phyloP scores from a whole-genome alignment of 2,888 invertebrate genomes.

The Microctonus aethiopoides region DNA sequence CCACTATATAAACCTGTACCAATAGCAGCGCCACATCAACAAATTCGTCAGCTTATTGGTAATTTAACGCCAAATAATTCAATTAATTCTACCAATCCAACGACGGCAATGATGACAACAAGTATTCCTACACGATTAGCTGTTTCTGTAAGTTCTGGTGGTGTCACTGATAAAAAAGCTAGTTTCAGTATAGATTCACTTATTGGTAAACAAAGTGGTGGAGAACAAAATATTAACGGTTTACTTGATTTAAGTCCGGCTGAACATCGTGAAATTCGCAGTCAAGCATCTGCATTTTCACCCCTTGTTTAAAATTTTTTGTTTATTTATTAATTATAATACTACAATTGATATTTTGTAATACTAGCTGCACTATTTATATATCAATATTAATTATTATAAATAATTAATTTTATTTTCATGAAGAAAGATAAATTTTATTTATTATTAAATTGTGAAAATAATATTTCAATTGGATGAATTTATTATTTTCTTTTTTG shows the following conservation, averaged over 20 bases:
- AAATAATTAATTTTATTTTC: too few relatives aligned
- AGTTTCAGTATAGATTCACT: conserved; percentile 72
- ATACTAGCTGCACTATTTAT: too few relatives aligned
- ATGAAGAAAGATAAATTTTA: too few relatives aligned
- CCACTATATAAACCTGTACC: conserved; percentile 66
- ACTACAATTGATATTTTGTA: too few relatives aligned
- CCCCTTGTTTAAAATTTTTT: conserved; percentile 69
- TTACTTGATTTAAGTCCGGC: conserved; percentile 63
- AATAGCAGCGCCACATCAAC: conserved; percentile 63
- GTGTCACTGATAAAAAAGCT: conserved; percentile 58
- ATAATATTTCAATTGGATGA: not conserved
- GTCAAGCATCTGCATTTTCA: conserved; percentile 77
- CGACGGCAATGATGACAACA: conserved; percentile 48
- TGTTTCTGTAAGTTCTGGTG: conserved; percentile 14
- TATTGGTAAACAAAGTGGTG: conserved; percentile 67
- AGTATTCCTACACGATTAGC: conserved; percentile 30
- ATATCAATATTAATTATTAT: too few relatives aligned
- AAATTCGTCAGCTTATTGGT: conserved; percentile 42
- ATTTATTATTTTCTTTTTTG: not conserved
- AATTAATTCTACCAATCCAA: conserved; percentile 30
- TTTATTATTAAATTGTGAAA: too few relatives aligned
- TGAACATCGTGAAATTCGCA: conserved; percentile 64
- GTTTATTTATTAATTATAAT: too few relatives aligned
- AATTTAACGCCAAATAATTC: conserved; percentile 17
- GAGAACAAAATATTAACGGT: conserved; percentile 54